Conservation (phyloP, 2,888 invertebrate genomes). For the Ashinkailepas kermadecensis region DNA sequence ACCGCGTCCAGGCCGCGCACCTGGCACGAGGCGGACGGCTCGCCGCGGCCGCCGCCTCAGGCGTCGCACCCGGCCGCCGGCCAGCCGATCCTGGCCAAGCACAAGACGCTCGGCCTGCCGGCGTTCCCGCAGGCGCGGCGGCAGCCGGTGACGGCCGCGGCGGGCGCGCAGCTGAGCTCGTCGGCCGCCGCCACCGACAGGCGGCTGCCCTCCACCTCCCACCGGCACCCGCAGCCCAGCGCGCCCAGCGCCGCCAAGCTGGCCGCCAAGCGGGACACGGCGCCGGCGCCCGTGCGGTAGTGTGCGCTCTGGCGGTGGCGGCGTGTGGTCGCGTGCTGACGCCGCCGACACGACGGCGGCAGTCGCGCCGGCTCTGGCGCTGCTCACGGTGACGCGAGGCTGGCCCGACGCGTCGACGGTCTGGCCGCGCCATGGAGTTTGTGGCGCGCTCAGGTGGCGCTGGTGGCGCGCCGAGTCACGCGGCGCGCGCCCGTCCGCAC, state of each 20-base stretch:
- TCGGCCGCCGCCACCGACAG: not conserved
- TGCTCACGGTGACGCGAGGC: no score
- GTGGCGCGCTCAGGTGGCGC: no score
- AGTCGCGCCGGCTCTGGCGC: no score
- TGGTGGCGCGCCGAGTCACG: no score
- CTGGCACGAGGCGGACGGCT: not conserved
- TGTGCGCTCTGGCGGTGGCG: no score
- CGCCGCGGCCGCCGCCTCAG: not conserved
- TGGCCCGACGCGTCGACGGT: no score
- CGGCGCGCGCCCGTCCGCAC: no score
- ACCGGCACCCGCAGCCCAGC: not conserved
- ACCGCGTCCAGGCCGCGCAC: not conserved
- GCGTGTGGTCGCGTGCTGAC: no score
- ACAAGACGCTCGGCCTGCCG: constrained; percentile 2
- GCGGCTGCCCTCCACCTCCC: not conserved
- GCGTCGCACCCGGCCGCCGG: constrained; percentile 7
- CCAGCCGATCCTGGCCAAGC: not conserved
- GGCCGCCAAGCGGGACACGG: not conserved
- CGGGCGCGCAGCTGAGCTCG: not conserved
- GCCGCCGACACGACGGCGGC: no score
- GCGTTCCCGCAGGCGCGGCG: not conserved
- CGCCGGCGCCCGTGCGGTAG: not conserved
- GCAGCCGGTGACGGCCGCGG: constrained; percentile 2
- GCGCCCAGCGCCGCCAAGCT: not conserved
- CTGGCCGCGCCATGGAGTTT: no score